Evolutionary conservation across 2,888 invertebrate species (phyloP).

Genomic region (Drosophila macrospina): DNA sequence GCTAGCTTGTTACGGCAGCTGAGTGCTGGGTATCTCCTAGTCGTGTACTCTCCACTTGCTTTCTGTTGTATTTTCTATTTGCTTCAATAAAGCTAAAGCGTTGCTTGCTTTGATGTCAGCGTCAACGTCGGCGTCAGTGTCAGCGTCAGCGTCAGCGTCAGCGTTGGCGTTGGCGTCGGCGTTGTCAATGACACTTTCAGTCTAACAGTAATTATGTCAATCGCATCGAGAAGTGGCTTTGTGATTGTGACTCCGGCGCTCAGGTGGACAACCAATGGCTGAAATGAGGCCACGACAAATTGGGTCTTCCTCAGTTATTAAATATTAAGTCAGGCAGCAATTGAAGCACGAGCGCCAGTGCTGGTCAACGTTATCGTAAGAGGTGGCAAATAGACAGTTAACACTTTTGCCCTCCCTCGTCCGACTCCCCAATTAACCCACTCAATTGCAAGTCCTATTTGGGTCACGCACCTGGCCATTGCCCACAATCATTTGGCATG

Average conservation of each 20-base stretch:
- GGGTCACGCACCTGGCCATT: conserved; percentile 9
- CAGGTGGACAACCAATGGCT: conserved; percentile 2
- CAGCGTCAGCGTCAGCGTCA: conserved; percentile 5
- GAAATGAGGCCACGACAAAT: conserved; percentile 38
- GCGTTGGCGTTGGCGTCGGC: not conserved
- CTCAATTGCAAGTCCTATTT: not conserved
- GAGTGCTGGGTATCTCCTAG: too few relatives aligned
- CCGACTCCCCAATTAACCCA: not conserved
- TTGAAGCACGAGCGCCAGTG: too few relatives aligned
- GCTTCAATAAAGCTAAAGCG: conserved; percentile 9
- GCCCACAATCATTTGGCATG: conserved; percentile 1
- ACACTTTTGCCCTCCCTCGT: too few relatives aligned
- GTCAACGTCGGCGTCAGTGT: not conserved
- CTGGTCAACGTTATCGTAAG: conserved; percentile 15
- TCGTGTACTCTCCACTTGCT: not conserved
- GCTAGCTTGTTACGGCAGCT: too few relatives aligned
- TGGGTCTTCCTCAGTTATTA: conserved; percentile 30
- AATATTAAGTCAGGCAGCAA: conserved; percentile 50
- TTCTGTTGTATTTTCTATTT: not conserved
- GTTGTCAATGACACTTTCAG: conserved; percentile 35
- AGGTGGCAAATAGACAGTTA: conserved; percentile 13
- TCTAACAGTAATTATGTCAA: conserved; percentile 60
- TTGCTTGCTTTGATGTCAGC: conserved; percentile 3
- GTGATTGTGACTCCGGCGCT: conserved; percentile 1
- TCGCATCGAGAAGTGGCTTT: conserved; percentile 19